Base-by-base conservation (phyloP, 2,888 invertebrate species). In the Melinopterus prodromus region DNA sequence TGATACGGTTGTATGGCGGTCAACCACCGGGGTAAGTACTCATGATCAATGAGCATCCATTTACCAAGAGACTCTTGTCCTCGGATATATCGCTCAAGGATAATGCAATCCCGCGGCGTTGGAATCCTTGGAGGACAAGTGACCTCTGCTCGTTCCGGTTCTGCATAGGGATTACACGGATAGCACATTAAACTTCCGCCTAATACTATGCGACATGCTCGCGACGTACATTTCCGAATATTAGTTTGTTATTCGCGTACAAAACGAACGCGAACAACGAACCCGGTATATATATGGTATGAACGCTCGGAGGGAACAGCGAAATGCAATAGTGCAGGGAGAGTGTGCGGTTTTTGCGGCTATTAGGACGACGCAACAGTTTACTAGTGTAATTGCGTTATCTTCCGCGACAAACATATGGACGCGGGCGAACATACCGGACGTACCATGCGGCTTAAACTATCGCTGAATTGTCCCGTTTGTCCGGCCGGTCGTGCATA, bases 361-460 rank as follows among this genome's bases (percentile, higher is more conserved):
- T 53, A 53, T 53, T 53, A 53, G 53, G 53, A 53, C 53, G 53
- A 53, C 5, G 53, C 53, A 53, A 53, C 53, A 53, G 53, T 53
- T 53, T 53, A 53, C 53, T 53, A 53, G 53, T 53, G 53, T 53
- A 53, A 53, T 53, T 53, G 53, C 53, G 53, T 53, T 53, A 53
- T 53, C 53, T 53, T 53, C 53, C 53, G 53, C 53, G 53, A 53
- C 53, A 53, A 9, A 53, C 53, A 53, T 53, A 53, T 53, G 53
- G 53, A 53, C 53, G 53, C 53, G 53, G 12, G 5, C 53, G 53
- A 53, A 12, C 53, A 53, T 53, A 53, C 53, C 12, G 53, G 53
- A 12, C 53, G 12, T 53, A 53, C 9, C 53, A 53, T 53, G 53
- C 53, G 53, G 53, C 53, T 53, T 53, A 53, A 53, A 53, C 53